phyloP scores from a whole-genome alignment of 2,113 vertebrate species.

The Todiramphus chloris region DNA sequence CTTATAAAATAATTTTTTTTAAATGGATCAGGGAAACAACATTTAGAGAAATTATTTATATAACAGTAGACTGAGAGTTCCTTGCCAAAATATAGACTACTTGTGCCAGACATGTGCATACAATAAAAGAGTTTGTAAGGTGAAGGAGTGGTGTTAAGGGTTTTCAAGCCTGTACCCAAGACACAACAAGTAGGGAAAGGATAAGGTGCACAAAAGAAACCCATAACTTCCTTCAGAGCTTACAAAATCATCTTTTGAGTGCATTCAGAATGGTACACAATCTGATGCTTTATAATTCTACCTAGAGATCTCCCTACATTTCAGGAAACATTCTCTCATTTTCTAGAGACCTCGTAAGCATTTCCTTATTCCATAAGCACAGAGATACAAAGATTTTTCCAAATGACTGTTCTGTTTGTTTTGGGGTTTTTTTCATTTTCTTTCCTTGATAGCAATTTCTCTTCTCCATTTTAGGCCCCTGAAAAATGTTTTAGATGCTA shows the following conservation, averaged over 20 bases:
- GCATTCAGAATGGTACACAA: neutral
- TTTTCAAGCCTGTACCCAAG: neutral
- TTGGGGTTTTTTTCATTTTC: neutral
- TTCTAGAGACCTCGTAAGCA: neutral
- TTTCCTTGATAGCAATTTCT: neutral
- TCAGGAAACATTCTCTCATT: neutral
- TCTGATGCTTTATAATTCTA: neutral
- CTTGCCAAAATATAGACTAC: neutral
- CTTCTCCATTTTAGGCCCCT: neutral
- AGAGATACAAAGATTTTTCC: neutral
- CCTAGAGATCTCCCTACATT: neutral
- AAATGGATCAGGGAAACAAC: neutral
- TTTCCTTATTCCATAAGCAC: neutral
- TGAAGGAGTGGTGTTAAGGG: neutral
- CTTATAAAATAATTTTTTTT: neutral
- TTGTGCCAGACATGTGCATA: neutral
- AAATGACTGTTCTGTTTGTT: neutral
- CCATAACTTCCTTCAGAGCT: neutral
- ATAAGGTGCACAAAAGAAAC: neutral
- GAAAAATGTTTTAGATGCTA: neutral
- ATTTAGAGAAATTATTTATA: slow-evolving; percentile 15
- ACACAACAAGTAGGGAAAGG: neutral
- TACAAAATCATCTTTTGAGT: neutral
- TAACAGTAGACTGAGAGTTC: neutral
- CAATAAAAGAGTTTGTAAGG: neutral